Conservation (phyloP, 2,113 vertebrate genomes). For the Sardina pilchardus region DNA sequence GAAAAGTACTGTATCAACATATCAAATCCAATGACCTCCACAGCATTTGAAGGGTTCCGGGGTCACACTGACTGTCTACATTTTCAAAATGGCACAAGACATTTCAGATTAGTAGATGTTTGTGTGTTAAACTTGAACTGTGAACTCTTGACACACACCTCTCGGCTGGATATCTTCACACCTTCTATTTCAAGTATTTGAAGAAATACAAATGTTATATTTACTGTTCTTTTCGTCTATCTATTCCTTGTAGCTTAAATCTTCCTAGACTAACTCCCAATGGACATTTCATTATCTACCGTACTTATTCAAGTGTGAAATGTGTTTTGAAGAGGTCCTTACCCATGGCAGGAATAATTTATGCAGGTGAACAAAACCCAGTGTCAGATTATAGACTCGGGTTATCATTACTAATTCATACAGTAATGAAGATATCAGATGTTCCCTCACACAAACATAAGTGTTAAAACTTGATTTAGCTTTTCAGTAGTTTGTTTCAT, state of each 20-base stretch:
- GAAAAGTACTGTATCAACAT: neutral
- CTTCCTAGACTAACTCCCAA: neutral
- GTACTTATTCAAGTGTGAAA: conserved; percentile 30
- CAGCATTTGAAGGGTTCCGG: neutral
- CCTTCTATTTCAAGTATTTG: neutral
- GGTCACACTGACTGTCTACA: neutral
- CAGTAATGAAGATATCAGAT: neutral
- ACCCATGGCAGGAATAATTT: neutral
- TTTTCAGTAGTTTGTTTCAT: neutral
- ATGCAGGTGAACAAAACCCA: neutral
- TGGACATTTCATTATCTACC: neutral
- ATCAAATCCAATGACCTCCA: neutral
- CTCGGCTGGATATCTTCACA: neutral
- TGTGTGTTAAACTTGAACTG: neutral
- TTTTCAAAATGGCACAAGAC: neutral
- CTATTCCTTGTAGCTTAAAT: neutral
- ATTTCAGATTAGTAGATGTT: neutral
- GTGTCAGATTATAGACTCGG: neutral
- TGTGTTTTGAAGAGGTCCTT: conserved; percentile 1
- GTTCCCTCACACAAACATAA: neutral
- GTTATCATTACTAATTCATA: neutral
- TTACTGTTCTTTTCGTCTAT: neutral
- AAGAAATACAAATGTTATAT: neutral
- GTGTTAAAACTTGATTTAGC: conserved; percentile 15
- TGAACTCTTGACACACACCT: neutral